Conservation (phyloP, 2,797 vertebrate genomes). For the Champsocephalus gunnari region DNA sequence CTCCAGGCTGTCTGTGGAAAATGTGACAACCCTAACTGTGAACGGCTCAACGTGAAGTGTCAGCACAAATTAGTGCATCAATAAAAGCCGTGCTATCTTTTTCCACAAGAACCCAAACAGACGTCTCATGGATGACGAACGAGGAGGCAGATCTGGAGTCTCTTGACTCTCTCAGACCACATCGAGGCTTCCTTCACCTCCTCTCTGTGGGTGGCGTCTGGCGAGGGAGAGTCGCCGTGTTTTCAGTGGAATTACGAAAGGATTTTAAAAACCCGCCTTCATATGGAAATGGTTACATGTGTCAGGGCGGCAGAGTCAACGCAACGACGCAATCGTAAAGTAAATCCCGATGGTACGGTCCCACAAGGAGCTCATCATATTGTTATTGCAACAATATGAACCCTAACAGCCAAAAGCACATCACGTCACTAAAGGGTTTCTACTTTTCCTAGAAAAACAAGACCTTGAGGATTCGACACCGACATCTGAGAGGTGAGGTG, state of each 20-base stretch:
- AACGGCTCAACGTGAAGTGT: constrained; percentile 46
- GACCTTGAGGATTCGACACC: constrained; percentile 39
- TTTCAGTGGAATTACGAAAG: constrained; percentile 56
- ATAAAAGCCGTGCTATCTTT: not conserved
- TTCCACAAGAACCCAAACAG: constrained; percentile 3
- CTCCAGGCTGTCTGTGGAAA: constrained; percentile 31
- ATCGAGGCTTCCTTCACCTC: constrained; percentile 23
- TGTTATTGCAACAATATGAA: constrained; percentile 38
- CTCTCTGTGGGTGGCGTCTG: constrained; percentile 72
- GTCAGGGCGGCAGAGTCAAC: constrained; percentile 45
- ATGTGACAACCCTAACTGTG: constrained; percentile 27
- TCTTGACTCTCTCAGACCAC: constrained; percentile 18
- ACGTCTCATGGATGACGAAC: constrained; percentile 24
- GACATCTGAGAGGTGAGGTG: constrained; percentile 18
- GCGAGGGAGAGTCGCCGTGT: constrained; percentile 38
- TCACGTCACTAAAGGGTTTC: constrained; percentile 33
- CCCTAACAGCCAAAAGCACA: constrained; percentile 35
- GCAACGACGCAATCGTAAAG: constrained; percentile 54
- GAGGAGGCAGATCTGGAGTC: constrained; percentile 16
- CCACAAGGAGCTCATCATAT: constrained; percentile 29
- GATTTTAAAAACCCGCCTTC: constrained; percentile 65
- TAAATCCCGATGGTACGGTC: constrained; percentile 56
- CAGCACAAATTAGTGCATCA: constrained; percentile 35
- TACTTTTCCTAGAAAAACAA: constrained; percentile 33
- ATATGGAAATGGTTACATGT: constrained; percentile 77